These are phyloP conservation scores for Psix sp. DNA, from an alignment of 1,140 invertebrate species.

Conservation along the genomic window DNA sequence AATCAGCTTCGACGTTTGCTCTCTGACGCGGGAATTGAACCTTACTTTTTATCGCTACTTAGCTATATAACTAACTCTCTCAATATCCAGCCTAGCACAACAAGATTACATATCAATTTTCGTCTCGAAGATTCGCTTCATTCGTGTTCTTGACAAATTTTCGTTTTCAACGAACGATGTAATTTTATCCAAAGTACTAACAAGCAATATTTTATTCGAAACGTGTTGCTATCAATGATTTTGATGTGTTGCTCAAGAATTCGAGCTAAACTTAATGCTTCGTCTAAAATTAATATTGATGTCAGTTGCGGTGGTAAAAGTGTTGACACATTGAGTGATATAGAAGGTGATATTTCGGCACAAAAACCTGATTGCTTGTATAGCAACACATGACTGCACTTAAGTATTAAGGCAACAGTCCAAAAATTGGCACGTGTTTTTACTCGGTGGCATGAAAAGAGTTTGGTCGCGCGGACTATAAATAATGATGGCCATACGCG, in stretches of 20 bases:
- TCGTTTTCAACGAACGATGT: no score
- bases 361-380: constrained; percentile 47
- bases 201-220: constrained; percentile 1
- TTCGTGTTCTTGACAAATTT: no score
- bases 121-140: no score
- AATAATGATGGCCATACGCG: constrained; percentile 59
- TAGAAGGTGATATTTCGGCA: constrained; percentile 42
- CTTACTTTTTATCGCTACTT: constrained; percentile 58
- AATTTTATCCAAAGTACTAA: no score
- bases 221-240: background rate
- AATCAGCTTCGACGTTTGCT: constrained; percentile 61
- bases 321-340: constrained; percentile 48
- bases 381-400: constrained; percentile 58
- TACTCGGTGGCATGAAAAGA: constrained; percentile 46
- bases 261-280: constrained; percentile 10
- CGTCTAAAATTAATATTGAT: constrained; percentile 50
- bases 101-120: no score
- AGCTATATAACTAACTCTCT: no score
- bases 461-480: constrained; percentile 63
- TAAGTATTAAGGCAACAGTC: constrained; percentile 53
- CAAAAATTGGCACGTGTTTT: constrained; percentile 36
- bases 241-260: background rate
- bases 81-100: no score
- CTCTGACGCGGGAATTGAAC: constrained; percentile 53
- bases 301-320: constrained; percentile 25